Conservation (phyloP, 2,888 invertebrate species). For the Chelonus formosanus region DNA sequence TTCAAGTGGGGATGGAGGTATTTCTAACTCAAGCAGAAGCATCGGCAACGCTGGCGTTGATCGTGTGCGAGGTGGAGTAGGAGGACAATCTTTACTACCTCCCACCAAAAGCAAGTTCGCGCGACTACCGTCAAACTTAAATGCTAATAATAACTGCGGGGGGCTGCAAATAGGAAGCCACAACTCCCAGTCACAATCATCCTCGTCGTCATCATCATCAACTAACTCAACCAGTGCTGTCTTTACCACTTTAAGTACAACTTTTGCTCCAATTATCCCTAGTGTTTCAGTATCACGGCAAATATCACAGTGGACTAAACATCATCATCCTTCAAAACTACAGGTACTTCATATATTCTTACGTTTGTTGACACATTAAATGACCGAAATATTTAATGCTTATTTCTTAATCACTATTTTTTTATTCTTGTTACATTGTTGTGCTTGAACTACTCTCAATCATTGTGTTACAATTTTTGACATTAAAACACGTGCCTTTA, state of each 20-base stretch:
- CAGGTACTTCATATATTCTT: slow-evolving; percentile 49
- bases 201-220: slow-evolving; percentile 28
- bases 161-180: slow-evolving; percentile 53
- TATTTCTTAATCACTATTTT: too few species aligned
- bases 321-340: slow-evolving; percentile 60
- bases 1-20: slow-evolving; percentile 29
- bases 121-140: slow-evolving; percentile 52
- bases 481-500: too few species aligned
- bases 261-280: slow-evolving; percentile 40
- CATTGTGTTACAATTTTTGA: too few species aligned
- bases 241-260: slow-evolving; percentile 30
- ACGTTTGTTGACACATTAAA: too few species aligned
- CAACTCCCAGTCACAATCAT: slow-evolving; percentile 40
- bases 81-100: slow-evolving; percentile 39
- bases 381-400: too few species aligned
- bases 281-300: slow-evolving; percentile 46
- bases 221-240: slow-evolving; percentile 34
- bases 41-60: slow-evolving; percentile 33
- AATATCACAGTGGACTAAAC: slow-evolving; percentile 61
- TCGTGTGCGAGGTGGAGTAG: slow-evolving; percentile 33
- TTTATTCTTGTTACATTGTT: too few species aligned
- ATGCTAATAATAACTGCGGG: slow-evolving; percentile 61
- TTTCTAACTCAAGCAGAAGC: slow-evolving; percentile 16
- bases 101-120: slow-evolving; percentile 44
- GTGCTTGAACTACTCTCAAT: too few species aligned